Base-by-base conservation (phyloP, 35 echinoderm and acorn worm species). In the Heliocidaris tuberculata region DNA sequence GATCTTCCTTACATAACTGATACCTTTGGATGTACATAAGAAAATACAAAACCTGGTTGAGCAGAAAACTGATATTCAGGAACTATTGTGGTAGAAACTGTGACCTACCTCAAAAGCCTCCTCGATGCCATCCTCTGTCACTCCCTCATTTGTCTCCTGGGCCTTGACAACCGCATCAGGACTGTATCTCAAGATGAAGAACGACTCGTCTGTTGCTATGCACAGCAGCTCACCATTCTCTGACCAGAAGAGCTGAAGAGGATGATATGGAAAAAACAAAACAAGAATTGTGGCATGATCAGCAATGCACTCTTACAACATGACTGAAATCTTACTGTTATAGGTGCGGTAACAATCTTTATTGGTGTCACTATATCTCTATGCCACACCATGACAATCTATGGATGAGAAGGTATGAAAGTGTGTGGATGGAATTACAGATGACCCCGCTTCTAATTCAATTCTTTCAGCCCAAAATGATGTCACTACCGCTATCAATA, bases 71-170 rank as follows among this genome's bases (percentile, higher is more conserved):
- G 1, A 42, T 1, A 42, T 42, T 3, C 0, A 42, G 35, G 35
- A 42, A 42, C 35, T 42, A 1, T 42, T 42, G 35, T 42, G 35
- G 35, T 42, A 42, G 35, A 56, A 10, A 78, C 27, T 6, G 65
- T 27, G 27, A 50, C 94, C 95, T 92, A 99, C 98, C 71, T 99
- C 98, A 96, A 99, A 99, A 7, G 98, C 97, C 50, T 97, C 98
- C 94, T 99, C 98, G 52, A 99, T 96, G 5, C 98, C 98, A 96
- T 99, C 98, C 92, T 99, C 98, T 54, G 98, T 99, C 11, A 99
- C 60, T 29, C 95, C 98, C 94, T 99, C 98, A 50, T 96, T 97
- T 13, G 96, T 89, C 85, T 99, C 98, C 56, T 97, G 96, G 29
- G 98, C 98, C 85, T 96, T 97, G 32, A 85, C 50, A 2, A 97